phyloP scores from a whole-genome alignment of 2,113 vertebrate genomes.

The Phylloscopus trochiloides region DNA sequence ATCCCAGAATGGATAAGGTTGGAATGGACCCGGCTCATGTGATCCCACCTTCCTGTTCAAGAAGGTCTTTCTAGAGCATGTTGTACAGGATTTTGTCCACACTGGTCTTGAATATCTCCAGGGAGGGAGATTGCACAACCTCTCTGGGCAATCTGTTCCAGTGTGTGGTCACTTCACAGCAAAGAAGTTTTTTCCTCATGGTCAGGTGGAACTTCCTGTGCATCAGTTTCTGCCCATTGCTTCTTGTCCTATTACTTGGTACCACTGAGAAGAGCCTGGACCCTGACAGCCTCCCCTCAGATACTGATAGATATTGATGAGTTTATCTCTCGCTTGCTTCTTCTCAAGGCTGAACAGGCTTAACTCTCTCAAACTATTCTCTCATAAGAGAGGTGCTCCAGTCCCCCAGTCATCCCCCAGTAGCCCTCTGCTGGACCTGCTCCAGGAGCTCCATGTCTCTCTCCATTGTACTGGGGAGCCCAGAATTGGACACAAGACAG shows the following conservation, averaged over 20 bases:
- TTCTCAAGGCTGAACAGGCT: not conserved
- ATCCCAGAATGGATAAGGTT: not conserved
- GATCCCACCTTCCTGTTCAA: not conserved
- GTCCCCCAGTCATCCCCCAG: not conserved
- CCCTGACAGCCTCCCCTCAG: not conserved
- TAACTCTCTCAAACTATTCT: not conserved
- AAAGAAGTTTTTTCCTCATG: not conserved
- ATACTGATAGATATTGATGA: no score
- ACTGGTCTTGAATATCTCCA: not conserved
- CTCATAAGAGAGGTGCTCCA: not conserved
- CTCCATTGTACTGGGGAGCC: not conserved
- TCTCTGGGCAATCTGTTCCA: not conserved
- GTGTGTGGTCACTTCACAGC: not conserved
- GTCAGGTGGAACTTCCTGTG: not conserved
- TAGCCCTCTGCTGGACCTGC: not conserved
- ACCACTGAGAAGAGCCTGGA: not conserved
- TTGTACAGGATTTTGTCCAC: not conserved
- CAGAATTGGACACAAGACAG: not conserved
- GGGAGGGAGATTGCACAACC: not conserved
- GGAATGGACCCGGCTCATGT: not conserved
- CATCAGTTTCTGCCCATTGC: not conserved
- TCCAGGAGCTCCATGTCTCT: not conserved
- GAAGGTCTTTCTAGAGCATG: not conserved
- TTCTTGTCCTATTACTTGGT: not conserved
- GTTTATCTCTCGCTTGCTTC: not conserved